Evolutionary conservation across 2,113 vertebrate species (phyloP), one percentile per base, ranked within the genome.

Genomic region (Sapajus apella): DNA sequence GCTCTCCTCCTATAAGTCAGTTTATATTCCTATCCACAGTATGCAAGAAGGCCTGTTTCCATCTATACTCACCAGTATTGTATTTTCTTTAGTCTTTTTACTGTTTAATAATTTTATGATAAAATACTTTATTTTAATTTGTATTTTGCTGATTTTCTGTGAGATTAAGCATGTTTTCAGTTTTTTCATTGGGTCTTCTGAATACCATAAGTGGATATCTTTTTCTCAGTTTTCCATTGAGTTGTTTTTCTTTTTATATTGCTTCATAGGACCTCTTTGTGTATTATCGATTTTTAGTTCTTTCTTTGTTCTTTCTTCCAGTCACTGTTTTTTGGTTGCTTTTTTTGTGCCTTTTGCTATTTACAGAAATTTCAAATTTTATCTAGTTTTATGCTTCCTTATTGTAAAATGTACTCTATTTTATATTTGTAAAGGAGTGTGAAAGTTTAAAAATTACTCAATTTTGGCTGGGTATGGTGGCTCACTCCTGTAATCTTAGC

Each of bases 161-260:
- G 73, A 93, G 10, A 56, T 43, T 73, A 75, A 47, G n/a, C 21
- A 21, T 70, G 50, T 83, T 90, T 90, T 72, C 11, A 58, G 12
- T 21, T 88, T 94, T 93, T 73, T 61, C 12, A 61, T 32, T 95
- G 64, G 37, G 84, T 66, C 30, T 61, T 90, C 18, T 70, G 25
- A 95, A 45, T 58, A 52, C 1, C 18, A 1, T 77, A 45, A 30
- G 8, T 89, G 50, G 77, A 23, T 87, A 55, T 40, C 11, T 68
- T 87, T 94, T 87, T 70, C 58, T 82, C n/a, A 8, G 23, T 85
- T 96, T 92, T 94, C 58, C 61, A 90, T 80, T 61, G 18, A 52
- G 12, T 79, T 90, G 43, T 56, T 83, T 43, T 8, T 32, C 47
- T 93, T 90, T 91, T 52, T 76, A 2, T 47, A 2, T 94, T 58